Evolutionary conservation across 1,140 invertebrate species (phyloP), one percentile per base, ranked within the genome.

Genomic region (Drosophila tani): DNA sequence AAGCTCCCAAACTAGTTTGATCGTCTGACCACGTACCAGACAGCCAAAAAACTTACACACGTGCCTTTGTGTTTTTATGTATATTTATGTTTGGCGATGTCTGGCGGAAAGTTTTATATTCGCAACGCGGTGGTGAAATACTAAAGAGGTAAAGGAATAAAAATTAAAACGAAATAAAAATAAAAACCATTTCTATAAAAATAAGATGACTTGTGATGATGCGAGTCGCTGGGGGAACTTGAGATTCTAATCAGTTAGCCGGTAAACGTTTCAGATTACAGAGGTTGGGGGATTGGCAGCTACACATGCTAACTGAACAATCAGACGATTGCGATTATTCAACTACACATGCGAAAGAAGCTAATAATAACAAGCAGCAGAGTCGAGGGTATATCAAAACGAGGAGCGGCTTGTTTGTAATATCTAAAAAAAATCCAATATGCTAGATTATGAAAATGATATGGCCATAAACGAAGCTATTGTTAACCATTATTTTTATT

Each of bases 81-180:
- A n/a, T 65, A 35, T 59, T 75, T 75, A 67, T 76, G 60, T 66
- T 76, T 76, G 49, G 9, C 51, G 5, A 17, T 55, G 82, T 79
- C 82, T 75, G 59, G 47, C 21, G 79, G 82, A 85, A 86, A 86
- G 49, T 86, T 85, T 85, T 78, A 40, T 66, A 43, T 53, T 64
- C 49, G 55, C 56, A 19, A 27, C 19, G 24, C 11, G 9, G 55
- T 69, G 68, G 45, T 63, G 45, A 75, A 69, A 69, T 75, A 24
- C 40, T 7, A 7, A 27, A 27, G 1, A 63, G 41, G 43, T 64
- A n/a, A n/a, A n/a, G n/a, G n/a, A n/a, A n/a, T n/a, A n/a, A n/a
- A n/a, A n/a, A n/a, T n/a, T n/a, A n/a, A n/a, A n/a, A n/a, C n/a
- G n/a, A n/a, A n/a, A 17, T n/a, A 38, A 3, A 49, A 5, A 57